Conservation (phyloP, 2,888 invertebrate genomes). For the Neuroscelio doddi region DNA sequence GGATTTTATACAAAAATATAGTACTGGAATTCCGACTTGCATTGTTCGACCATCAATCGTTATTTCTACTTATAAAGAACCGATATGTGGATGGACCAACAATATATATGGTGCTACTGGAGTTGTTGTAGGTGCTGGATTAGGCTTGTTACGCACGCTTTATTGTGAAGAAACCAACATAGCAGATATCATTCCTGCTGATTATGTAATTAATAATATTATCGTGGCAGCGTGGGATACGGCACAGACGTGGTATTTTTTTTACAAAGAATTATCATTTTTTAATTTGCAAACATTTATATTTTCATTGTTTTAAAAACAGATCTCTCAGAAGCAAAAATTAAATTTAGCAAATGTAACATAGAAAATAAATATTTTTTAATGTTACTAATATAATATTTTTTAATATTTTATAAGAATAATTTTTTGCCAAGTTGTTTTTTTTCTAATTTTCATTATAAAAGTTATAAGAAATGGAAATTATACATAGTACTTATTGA, state of each 20-base stretch:
- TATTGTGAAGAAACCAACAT: slow-evolving; percentile 73
- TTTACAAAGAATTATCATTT: no score
- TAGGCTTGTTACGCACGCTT: slow-evolving; percentile 78
- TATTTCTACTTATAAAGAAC: slow-evolving; percentile 69
- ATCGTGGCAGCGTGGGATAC: slow-evolving; percentile 76
- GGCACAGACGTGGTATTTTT: slow-evolving; percentile 54
- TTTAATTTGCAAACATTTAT: not conserved
- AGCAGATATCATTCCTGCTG: slow-evolving; percentile 82
- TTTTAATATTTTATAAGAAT: no score
- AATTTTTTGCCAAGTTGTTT: no score
- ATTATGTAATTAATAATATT: slow-evolving; percentile 77
- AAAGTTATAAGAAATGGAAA: no score
- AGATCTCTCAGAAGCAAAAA: no score
- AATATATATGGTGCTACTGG: slow-evolving; percentile 81
- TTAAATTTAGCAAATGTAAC: no score
- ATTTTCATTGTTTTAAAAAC: slow-evolving; percentile 3
- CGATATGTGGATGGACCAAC: slow-evolving; percentile 78
- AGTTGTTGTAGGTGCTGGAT: slow-evolving; percentile 73
- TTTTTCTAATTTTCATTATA: no score
- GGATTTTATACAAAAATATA: slow-evolving; percentile 74
- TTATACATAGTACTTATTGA: no score
- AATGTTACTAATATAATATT: no score
- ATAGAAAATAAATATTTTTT: no score
- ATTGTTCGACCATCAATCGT: slow-evolving; percentile 81
- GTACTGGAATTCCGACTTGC: slow-evolving; percentile 76